These are phyloP conservation scores for Chrysopilus asiliformis DNA, from an alignment of 2,888 invertebrate species.

Conservation along the genomic window DNA sequence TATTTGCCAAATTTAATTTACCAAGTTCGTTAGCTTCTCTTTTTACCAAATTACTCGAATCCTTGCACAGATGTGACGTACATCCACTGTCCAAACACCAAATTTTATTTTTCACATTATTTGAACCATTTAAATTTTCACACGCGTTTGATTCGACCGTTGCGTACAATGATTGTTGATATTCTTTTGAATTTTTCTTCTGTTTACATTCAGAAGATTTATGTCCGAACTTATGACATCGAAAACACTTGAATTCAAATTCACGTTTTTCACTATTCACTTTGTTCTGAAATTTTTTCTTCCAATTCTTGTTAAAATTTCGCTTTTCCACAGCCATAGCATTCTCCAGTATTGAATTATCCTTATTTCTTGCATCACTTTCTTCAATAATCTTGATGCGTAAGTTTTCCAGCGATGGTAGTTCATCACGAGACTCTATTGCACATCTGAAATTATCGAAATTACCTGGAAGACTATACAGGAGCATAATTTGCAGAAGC, in stretches of 20 bases:
- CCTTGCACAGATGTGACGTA: background rate
- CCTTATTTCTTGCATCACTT: slow-evolving; percentile 10
- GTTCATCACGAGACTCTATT: slow-evolving; percentile 22
- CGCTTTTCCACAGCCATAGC: too few relatives aligned
- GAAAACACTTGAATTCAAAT: background rate
- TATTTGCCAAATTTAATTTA: background rate
- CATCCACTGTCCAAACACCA: background rate
- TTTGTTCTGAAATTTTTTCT: too few relatives aligned
- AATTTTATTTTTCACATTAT: too few relatives aligned
- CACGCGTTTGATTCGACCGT: background rate
- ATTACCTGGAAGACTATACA: slow-evolving; percentile 21
- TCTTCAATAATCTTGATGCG: slow-evolving; percentile 23
- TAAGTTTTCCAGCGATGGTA: slow-evolving; percentile 21
- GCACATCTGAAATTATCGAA: slow-evolving; percentile 23
- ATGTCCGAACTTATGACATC: background rate
- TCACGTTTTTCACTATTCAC: too few relatives aligned
- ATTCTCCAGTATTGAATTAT: too few relatives aligned
- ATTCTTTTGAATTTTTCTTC: background rate
- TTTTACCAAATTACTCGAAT: background rate
- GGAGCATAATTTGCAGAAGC: slow-evolving; percentile 20
- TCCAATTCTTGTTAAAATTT: too few relatives aligned
- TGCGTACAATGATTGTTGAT: background rate
- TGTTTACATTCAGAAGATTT: background rate
- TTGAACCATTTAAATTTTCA: too few relatives aligned
- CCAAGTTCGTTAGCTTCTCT: background rate